phyloP scores from a whole-genome alignment of 2,113 vertebrate species.

The Taxidea taxus region DNA sequence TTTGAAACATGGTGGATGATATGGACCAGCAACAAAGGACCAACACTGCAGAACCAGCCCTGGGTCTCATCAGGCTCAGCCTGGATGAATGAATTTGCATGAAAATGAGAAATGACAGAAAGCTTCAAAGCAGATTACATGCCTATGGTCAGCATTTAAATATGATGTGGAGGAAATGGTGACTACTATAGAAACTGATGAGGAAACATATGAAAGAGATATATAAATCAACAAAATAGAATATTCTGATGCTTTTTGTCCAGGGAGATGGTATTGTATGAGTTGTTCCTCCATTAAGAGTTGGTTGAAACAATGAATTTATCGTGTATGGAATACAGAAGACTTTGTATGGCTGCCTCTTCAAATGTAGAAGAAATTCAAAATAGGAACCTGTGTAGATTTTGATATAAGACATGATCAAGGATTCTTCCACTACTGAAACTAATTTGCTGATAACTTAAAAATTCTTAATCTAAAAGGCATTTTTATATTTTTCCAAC shows the following conservation, averaged over 20 bases:
- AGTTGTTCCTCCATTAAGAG: conserved; percentile 93
- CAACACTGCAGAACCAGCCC: not conserved
- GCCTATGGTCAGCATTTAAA: too few species aligned
- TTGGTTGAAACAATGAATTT: conserved; percentile 85
- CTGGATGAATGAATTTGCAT: too few species aligned
- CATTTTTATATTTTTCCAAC: not conserved
- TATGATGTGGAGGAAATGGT: too few species aligned
- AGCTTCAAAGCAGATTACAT: too few species aligned
- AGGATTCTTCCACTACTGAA: not conserved
- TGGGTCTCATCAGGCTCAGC: not conserved
- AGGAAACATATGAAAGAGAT: too few species aligned
- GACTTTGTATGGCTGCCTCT: conserved; percentile 41
- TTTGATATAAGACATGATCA: not conserved
- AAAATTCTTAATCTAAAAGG: not conserved
- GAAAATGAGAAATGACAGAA: too few species aligned
- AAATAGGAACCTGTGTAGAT: not conserved
- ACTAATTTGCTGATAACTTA: not conserved
- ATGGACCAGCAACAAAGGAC: too few species aligned
- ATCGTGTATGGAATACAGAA: conserved; percentile 48
- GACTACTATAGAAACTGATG: too few species aligned
- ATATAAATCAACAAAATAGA: conserved; percentile 92
- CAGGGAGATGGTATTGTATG: conserved; percentile 97
- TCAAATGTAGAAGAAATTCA: not conserved
- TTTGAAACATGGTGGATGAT: not conserved
- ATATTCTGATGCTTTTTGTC: conserved; percentile 99